Evolutionary conservation across 2,888 invertebrate genomes (phyloP), one percentile per base, ranked within the genome.

Genomic region (Drosophila monieri): DNA sequence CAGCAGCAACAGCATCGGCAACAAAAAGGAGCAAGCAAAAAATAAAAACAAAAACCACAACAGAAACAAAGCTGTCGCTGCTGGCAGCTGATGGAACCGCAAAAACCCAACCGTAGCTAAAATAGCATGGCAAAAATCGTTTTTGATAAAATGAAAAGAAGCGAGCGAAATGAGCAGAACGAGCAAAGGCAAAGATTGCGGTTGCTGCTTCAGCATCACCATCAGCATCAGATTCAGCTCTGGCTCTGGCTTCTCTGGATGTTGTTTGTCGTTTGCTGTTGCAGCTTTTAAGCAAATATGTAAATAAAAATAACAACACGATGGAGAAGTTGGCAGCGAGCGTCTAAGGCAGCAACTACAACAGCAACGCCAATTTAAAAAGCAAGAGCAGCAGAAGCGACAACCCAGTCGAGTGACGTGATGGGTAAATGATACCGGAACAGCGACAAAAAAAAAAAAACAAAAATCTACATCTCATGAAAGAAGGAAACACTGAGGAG

Each of bases 361-460:
- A n/a, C 52, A 53, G 23, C 60, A 43, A 14, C 18, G n/a, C 46
- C 52, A 44, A 44, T 56, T 41, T 51, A 51, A 57, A 57, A 49
- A 58, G n/a, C 60, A 61, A 27, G 60, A 58, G 25, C 71, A 57
- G 25, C 44, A 64, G 46, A 60, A 67, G 32, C 72, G 51, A 52
- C 57, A 43, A 21, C 43, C 10, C 10, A 52, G 18, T 75, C 65
- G 72, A 66, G 77, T 76, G 79, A 77, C 81, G 77, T 71, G 81
- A 84, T 83, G 84, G 76, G 76, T 74, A 78, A 84, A 77, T 79
- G 85, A 81, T 77, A 84, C 74, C 46, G 30, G 79, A 70, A 18
- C 71, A 75, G 74, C 69, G 47, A 67, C 43, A 15, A 55, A 25
- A 57, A 49, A 55, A 35, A 54, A 23, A 55, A 37, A 35, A 18